Percentiles rank a stretch among this genome's conserved stretches.
phyloP scores from a whole-genome alignment of 2,113 vertebrate species.

The Tragelaphus buxtoni region DNA sequence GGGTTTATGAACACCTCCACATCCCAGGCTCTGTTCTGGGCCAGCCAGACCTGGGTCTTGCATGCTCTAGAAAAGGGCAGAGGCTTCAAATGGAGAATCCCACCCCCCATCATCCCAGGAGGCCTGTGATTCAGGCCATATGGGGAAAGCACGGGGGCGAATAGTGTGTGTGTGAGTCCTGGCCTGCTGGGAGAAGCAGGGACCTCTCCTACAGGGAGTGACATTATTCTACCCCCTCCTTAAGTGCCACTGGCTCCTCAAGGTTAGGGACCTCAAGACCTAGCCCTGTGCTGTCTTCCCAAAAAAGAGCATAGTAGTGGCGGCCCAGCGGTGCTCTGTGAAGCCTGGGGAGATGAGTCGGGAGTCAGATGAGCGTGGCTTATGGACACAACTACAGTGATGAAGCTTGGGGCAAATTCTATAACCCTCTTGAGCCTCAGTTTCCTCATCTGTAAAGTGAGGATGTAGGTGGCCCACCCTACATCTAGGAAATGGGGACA shows the following conservation, averaged over 20 bases:
- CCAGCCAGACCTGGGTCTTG: not conserved
- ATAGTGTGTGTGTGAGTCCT: not conserved
- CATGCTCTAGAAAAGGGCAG: not conserved
- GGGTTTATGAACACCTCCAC: not conserved
- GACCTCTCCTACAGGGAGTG: not conserved
- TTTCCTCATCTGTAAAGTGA: not conserved
- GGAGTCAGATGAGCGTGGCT: rapidly evolving
- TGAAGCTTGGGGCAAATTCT: not conserved
- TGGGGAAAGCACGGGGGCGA: not conserved
- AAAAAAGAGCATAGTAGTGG: not conserved
- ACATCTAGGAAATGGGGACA: not conserved
- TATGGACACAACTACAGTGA: too few relatives aligned
- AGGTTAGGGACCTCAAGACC: not conserved
- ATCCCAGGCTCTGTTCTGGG: not conserved
- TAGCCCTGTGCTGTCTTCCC: not conserved
- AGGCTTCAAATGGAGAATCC: not conserved
- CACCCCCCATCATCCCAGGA: too few relatives aligned
- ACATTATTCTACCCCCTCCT: not conserved
- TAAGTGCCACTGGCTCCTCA: not conserved
- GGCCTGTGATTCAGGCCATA: not conserved
- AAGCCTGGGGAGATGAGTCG: rapidly evolving
- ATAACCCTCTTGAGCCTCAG: not conserved
- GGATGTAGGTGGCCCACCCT: not conserved
- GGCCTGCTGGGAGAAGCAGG: not conserved
- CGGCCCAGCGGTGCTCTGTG: not conserved